Conservation (phyloP, 23 tunicate genomes). For the Trididemnum miniatum region DNA sequence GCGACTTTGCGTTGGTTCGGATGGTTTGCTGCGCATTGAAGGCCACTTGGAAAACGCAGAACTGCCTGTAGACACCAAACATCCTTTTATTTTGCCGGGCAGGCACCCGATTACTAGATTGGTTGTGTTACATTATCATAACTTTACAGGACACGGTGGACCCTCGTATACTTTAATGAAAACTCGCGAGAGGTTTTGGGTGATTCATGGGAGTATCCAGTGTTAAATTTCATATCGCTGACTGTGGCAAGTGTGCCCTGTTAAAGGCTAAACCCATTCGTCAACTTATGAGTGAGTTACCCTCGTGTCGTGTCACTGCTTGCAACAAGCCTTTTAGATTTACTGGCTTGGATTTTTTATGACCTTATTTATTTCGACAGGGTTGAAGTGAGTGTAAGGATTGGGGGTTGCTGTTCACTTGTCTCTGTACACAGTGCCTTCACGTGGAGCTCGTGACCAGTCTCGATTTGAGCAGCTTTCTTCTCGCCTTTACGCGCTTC, state of each 20-base stretch:
- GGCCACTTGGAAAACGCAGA: conserved; percentile 4
- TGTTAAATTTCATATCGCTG: neutral
- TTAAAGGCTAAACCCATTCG: conserved; percentile 11
- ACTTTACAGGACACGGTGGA: neutral
- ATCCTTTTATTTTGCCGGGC: neutral
- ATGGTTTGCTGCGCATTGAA: neutral
- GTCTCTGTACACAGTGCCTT: neutral
- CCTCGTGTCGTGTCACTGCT: neutral
- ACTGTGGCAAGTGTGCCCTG: neutral
- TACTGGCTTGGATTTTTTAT: conserved; percentile 14
- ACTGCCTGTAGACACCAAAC: conserved; percentile 1
- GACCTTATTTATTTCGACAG: neutral
- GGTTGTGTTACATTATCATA: neutral
- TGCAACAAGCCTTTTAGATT: conserved; percentile 11
- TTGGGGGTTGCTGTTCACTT: conserved; percentile 21
- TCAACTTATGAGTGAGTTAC: conserved; percentile 20
- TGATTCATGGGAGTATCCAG: neutral
- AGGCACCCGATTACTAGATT: neutral
- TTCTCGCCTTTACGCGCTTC: conserved; percentile 11
- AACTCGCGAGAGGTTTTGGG: conserved; percentile 8
- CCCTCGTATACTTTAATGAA: neutral
- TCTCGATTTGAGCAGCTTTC: neutral
- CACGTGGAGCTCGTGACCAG: conserved; percentile 23
- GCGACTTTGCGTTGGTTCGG: neutral
- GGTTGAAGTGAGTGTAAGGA: conserved; percentile 1